Conservation (phyloP, 2,888 invertebrate species). For the Sarcophaga carnaria region DNA sequence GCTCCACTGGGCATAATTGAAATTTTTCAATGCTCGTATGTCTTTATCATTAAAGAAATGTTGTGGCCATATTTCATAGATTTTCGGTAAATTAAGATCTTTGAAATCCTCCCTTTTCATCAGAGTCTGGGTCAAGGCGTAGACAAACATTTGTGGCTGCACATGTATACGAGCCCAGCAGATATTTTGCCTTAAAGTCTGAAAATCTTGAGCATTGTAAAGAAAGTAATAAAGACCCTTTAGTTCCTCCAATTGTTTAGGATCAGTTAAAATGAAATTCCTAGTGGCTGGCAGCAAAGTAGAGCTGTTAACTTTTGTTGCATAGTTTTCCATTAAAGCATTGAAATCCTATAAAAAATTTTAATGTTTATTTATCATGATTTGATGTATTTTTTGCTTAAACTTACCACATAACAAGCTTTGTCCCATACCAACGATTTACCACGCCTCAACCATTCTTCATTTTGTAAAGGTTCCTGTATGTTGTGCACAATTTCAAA, state of each 20-base stretch:
- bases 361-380: neutral
- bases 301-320: neutral
- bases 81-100: slow-evolving; percentile 86
- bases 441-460: slow-evolving; percentile 68
- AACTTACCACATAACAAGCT: slow-evolving; percentile 35
- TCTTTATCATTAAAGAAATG: slow-evolving; percentile 87
- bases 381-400: neutral
- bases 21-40: slow-evolving; percentile 85
- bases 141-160: slow-evolving; percentile 88
- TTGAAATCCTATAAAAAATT: slow-evolving; percentile 45
- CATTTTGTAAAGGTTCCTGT: slow-evolving; percentile 69
- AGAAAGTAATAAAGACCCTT: slow-evolving; percentile 83
- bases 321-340: slow-evolving; percentile 35
- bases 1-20: slow-evolving; percentile 76
- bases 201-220: slow-evolving; percentile 85
- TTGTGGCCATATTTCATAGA: slow-evolving; percentile 89
- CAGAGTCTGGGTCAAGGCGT: slow-evolving; percentile 86
- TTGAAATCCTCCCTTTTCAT: slow-evolving; percentile 86
- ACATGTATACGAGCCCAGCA: slow-evolving; percentile 86
- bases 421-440: slow-evolving; percentile 69
- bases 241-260: slow-evolving; percentile 65
- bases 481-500: slow-evolving; percentile 72
- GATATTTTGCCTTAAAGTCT: slow-evolving; percentile 83
- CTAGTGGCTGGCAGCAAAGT: neutral
- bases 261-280: slow-evolving; percentile 53